A percentile compares a stretch with the other conserved stretches of the same genome.
phyloP scores from a whole-genome alignment of 2,888 invertebrate species.

The Drosophila anomalata region DNA sequence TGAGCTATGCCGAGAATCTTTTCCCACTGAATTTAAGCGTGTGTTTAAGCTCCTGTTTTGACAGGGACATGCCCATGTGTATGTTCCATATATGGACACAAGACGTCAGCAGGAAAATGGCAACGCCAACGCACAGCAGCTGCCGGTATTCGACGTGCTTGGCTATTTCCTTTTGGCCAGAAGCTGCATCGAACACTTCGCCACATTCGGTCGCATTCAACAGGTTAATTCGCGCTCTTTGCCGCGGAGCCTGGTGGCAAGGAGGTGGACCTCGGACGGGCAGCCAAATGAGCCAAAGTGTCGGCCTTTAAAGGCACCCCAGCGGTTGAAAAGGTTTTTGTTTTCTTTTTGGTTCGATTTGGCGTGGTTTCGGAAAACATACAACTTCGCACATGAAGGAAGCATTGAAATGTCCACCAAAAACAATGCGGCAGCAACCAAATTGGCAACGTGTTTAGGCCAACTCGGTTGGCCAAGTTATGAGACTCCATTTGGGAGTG shows the following conservation, averaged over 20 bases:
- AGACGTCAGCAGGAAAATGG: constrained; percentile 23
- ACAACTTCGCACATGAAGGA: constrained; percentile 70
- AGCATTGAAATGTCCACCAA: constrained; percentile 72
- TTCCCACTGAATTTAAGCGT: constrained; percentile 6
- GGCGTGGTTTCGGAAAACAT: constrained; percentile 50
- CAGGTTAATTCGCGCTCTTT: constrained; percentile 81
- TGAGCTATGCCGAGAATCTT: constrained; percentile 2
- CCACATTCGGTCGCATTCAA: constrained; percentile 58
- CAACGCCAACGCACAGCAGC: constrained; percentile 43
- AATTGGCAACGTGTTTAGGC: constrained; percentile 66
- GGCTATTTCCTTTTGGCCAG: constrained; percentile 32
- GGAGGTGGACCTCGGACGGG: constrained; percentile 29
- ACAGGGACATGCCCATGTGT: constrained; percentile 42
- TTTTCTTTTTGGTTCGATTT: constrained; percentile 27
- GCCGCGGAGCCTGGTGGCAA: constrained; percentile 43
- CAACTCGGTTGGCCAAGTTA: constrained; percentile 57
- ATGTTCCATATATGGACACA: constrained; percentile 35
- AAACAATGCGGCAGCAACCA: constrained; percentile 66
- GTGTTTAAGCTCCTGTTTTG: constrained; percentile 32
- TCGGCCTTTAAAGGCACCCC: constrained; percentile 70
- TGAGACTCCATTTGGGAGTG: constrained; percentile 36
- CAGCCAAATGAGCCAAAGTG: constrained; percentile 72
- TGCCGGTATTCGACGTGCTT: neutral
- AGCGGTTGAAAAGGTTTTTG: constrained; percentile 57
- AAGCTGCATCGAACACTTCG: constrained; percentile 19